These are phyloP conservation scores for Phataginus tricuspis DNA, from an alignment of 2,797 vertebrate genomes.

Conservation along the genomic window DNA sequence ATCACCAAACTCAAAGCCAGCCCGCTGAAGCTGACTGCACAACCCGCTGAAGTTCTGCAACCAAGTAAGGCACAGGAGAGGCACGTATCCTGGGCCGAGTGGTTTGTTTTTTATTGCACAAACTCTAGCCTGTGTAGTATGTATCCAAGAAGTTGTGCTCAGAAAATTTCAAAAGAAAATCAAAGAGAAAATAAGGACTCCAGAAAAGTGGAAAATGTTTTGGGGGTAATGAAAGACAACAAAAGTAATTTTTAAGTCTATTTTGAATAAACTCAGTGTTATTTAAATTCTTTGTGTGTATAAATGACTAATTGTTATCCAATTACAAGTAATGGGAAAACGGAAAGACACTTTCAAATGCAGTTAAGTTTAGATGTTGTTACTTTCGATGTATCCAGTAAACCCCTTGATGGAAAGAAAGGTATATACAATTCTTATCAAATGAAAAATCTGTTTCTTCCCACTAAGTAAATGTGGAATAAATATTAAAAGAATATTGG, in stretches of 20 bases:
- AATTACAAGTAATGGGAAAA: neutral
- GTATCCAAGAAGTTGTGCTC: neutral
- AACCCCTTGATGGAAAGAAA: neutral
- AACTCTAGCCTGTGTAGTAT: neutral
- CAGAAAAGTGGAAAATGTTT: slow-evolving; percentile 31
- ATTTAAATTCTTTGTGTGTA: neutral
- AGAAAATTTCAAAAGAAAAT: slow-evolving; percentile 48
- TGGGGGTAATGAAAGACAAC: neutral
- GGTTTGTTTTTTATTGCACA: neutral
- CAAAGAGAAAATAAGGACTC: neutral
- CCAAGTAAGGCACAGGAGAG: fast-evolving
- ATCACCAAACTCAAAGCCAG: neutral
- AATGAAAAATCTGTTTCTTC: slow-evolving; percentile 21
- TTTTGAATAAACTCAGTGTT: slow-evolving; percentile 39
- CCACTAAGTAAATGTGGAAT: neutral
- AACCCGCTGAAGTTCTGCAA: neutral
- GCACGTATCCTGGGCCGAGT: neutral
- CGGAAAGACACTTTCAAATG: neutral
- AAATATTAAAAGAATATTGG: neutral
- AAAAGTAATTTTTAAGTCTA: slow-evolving; percentile 23
- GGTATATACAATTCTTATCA: neutral
- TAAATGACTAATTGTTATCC: neutral
- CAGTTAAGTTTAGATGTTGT: neutral
- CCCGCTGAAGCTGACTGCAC: fast-evolving
- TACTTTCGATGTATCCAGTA: neutral